Percentiles rank a stretch among this genome's conserved stretches.
Evolutionary conservation across 2,888 invertebrate species (phyloP).

Genomic region (Chorisops tibialis): DNA sequence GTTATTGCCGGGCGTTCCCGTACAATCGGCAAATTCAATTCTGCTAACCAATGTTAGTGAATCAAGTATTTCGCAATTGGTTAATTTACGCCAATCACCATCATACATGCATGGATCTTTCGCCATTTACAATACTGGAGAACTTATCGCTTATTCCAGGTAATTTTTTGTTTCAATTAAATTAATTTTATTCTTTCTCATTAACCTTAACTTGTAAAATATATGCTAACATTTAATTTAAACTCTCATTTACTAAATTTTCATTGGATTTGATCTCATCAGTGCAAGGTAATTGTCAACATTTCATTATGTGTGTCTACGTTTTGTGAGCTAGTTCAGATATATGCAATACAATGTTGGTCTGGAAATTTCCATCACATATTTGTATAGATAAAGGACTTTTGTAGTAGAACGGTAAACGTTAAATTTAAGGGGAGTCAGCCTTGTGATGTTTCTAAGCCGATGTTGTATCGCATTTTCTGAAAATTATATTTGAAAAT

Average conservation of each 20-base stretch:
- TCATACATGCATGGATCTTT: conserved; percentile 65
- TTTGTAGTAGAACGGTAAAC: too few species aligned
- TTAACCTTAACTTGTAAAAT: neutral
- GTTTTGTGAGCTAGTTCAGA: too few species aligned
- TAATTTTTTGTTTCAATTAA: conserved; percentile 45
- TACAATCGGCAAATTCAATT: conserved; percentile 51
- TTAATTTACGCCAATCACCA: conserved; percentile 54
- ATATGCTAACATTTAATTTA: neutral
- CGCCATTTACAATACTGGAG: conserved; percentile 49
- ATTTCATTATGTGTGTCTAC: too few species aligned
- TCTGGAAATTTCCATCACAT: too few species aligned
- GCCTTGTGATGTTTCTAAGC: too few species aligned
- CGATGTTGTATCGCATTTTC: too few species aligned
- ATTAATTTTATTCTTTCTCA: neutral
- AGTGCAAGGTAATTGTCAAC: too few species aligned
- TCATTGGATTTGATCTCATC: too few species aligned
- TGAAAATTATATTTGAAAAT: too few species aligned
- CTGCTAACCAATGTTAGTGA: conserved; percentile 37
- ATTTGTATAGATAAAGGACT: too few species aligned
- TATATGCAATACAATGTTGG: too few species aligned
- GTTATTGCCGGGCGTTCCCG: conserved; percentile 75
- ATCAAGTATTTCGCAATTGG: conserved; percentile 42
- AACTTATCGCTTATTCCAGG: conserved; percentile 68
- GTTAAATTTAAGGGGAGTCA: too few species aligned
- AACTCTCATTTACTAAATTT: neutral